phyloP scores from a whole-genome alignment of 1,140 invertebrate species.

The Caligus rogercresseyi region DNA sequence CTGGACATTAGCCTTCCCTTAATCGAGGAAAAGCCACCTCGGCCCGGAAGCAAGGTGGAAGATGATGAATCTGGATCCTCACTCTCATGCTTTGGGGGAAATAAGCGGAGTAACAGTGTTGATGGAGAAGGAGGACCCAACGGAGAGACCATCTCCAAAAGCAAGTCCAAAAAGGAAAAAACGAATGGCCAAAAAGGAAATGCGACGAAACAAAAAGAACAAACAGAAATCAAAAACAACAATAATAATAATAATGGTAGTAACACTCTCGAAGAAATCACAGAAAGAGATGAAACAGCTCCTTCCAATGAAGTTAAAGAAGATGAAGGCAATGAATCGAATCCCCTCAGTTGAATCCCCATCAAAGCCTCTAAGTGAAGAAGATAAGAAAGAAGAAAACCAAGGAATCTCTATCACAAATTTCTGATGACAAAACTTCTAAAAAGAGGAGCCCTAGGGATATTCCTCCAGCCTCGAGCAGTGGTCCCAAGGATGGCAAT shows the following conservation, averaged over 20 bases:
- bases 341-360: too few species aligned
- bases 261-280: constrained; percentile 20
- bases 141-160: constrained; percentile 18
- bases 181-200: constrained; percentile 20
- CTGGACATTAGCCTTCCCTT: constrained; percentile 56
- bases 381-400: too few species aligned
- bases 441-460: too few species aligned
- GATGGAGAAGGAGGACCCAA: neutral
- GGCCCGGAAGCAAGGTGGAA: neutral
- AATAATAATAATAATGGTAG: constrained; percentile 17
- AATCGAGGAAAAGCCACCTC: neutral
- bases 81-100: constrained; percentile 8
- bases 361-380: too few species aligned
- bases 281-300: constrained; percentile 19
- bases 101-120: neutral
- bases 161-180: constrained; percentile 19
- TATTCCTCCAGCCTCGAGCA: too few species aligned
- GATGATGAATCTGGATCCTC: neutral
- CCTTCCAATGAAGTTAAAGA: constrained; percentile 20
- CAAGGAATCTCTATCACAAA: too few species aligned
- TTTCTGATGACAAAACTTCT: too few species aligned
- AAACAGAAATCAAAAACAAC: constrained; percentile 17
- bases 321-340: too few species aligned
- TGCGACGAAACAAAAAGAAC: constrained; percentile 21
- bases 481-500: constrained; percentile 12